These are phyloP conservation scores for Channallabes apus DNA, from an alignment of 2,797 vertebrate genomes.

Conservation along the genomic window DNA sequence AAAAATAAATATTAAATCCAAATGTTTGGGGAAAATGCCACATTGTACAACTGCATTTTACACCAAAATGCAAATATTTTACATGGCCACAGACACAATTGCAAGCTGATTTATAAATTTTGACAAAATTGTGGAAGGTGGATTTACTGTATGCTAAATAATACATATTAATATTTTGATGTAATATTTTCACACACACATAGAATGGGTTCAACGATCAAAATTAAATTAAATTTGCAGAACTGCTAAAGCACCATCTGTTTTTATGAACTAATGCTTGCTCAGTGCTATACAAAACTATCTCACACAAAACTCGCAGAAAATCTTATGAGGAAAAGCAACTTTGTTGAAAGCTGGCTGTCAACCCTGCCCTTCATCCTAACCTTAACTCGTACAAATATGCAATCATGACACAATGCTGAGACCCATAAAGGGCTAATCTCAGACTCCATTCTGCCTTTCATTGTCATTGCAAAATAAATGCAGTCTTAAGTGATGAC, in stretches of 20 bases:
- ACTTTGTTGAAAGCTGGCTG: neutral
- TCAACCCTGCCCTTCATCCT: neutral
- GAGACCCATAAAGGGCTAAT: conserved; percentile 17
- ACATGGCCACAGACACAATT: too few species aligned
- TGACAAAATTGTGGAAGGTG: too few species aligned
- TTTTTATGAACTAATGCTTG: neutral
- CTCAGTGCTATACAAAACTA: neutral
- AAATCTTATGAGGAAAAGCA: neutral
- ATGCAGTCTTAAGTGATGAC: conserved; percentile 64
- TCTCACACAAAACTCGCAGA: neutral
- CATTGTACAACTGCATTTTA: too few species aligned
- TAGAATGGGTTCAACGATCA: neutral
- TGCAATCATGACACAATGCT: conserved; percentile 12
- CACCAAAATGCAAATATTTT: too few species aligned
- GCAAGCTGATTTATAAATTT: too few species aligned
- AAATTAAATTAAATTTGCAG: neutral
- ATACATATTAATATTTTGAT: too few species aligned
- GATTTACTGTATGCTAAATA: too few species aligned
- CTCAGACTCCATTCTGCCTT: conserved; percentile 56
- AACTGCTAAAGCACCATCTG: neutral
- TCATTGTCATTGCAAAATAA: conserved; percentile 60
- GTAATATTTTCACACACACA: too few species aligned
- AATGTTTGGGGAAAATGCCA: too few species aligned
- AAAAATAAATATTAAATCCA: too few species aligned
- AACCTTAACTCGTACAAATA: conserved; percentile 4